These are phyloP conservation scores for Cricetomys ansorgei DNA, from an alignment of 2,113 vertebrate genomes.

Conservation along the genomic window DNA sequence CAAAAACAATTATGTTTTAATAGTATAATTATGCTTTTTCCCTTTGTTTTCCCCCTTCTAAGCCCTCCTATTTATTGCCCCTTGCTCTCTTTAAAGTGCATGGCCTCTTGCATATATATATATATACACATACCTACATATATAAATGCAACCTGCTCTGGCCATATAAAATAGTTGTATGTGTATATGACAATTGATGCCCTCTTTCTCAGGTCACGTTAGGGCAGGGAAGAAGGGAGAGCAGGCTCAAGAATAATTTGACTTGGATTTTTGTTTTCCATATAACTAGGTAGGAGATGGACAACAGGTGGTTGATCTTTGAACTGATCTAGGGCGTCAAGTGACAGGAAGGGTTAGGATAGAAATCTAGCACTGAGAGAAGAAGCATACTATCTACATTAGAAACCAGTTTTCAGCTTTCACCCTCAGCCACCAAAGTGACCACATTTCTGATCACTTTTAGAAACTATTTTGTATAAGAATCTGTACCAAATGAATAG, in stretches of 20 bases:
- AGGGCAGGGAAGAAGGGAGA: background rate
- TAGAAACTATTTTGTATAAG: conserved; percentile 16
- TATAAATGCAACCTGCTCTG: too few relatives aligned
- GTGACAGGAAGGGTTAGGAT: background rate
- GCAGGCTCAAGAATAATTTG: background rate
- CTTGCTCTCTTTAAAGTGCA: background rate
- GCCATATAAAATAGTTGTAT: background rate
- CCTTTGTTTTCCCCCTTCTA: background rate
- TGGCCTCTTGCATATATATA: background rate
- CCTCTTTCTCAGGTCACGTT: too few relatives aligned
- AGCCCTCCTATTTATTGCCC: background rate
- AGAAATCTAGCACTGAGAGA: background rate
- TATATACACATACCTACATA: background rate
- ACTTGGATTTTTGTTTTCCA: background rate
- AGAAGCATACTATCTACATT: background rate
- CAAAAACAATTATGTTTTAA: background rate
- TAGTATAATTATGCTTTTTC: background rate
- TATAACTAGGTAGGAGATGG: background rate
- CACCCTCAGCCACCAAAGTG: background rate
- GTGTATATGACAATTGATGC: background rate
- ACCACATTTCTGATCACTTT: background rate
- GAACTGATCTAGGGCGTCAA: background rate
- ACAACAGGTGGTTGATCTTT: background rate
- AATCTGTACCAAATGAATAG: background rate
- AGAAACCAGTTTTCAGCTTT: background rate